phyloP scores from a whole-genome alignment of 2,797 vertebrate species.

The Saxicola maurus region DNA sequence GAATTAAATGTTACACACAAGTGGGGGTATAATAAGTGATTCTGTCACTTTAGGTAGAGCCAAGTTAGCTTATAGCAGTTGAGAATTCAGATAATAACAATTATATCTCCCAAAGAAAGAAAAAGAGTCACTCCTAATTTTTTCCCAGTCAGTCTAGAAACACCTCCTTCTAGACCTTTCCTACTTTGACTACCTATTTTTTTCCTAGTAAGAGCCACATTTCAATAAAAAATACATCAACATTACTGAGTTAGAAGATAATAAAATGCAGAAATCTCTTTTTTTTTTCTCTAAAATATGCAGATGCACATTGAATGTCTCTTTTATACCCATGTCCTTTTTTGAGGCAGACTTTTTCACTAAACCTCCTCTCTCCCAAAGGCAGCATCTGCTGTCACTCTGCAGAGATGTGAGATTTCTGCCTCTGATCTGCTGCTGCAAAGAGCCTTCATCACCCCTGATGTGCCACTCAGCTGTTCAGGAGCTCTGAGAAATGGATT shows the following conservation, averaged over 20 bases:
- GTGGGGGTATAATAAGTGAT: background rate
- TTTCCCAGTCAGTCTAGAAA: background rate
- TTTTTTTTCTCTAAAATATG: background rate
- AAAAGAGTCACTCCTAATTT: background rate
- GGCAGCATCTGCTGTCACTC: conserved; percentile 10
- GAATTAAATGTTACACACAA: background rate
- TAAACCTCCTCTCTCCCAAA: background rate
- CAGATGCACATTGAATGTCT: background rate
- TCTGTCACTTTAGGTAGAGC: background rate
- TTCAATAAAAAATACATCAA: background rate
- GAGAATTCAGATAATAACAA: background rate
- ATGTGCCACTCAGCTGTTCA: background rate
- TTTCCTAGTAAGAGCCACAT: background rate
- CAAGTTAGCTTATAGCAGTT: background rate
- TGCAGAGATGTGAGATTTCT: background rate
- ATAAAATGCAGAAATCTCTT: background rate
- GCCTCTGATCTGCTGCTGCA: background rate
- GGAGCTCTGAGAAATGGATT: background rate
- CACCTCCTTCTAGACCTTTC: background rate
- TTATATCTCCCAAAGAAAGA: background rate
- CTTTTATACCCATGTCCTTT: background rate
- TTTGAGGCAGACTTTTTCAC: background rate
- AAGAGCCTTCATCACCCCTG: background rate
- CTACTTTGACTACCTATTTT: background rate
- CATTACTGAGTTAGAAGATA: background rate